Percentiles rank a stretch among this genome's conserved stretches.
These are phyloP conservation scores for Pseudochirops corinnae DNA, from an alignment of 2,797 vertebrate species.

Conservation along the genomic window DNA sequence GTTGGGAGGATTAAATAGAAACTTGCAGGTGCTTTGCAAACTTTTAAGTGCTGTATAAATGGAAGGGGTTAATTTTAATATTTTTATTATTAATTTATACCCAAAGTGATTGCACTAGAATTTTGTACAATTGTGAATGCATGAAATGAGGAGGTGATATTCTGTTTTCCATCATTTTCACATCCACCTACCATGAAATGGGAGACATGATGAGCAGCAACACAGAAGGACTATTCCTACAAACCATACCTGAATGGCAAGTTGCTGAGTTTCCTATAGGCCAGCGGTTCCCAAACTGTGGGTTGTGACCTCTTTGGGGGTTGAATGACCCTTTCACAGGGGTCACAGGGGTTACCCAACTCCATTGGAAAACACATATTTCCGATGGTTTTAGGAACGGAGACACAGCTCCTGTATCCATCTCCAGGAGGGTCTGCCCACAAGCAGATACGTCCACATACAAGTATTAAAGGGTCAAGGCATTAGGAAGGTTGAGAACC, in stretches of 20 bases:
- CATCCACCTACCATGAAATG: background rate
- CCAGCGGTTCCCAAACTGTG: no score
- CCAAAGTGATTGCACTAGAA: background rate
- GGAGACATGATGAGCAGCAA: background rate
- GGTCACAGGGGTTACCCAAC: no score
- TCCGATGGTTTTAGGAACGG: no score
- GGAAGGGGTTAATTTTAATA: background rate
- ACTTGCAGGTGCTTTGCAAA: background rate
- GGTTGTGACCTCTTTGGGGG: no score
- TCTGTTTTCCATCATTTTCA: background rate
- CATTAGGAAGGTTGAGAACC: no score
- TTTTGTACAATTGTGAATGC: background rate
- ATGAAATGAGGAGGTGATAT: background rate
- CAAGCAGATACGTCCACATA: no score
- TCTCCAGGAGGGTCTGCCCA: no score
- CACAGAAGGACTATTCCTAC: background rate
- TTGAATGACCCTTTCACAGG: no score
- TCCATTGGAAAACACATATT: no score
- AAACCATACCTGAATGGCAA: background rate
- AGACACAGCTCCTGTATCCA: no score
- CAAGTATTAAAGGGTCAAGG: no score
- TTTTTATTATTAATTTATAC: background rate
- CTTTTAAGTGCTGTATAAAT: background rate
- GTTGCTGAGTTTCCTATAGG: background rate
- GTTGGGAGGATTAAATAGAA: no score